Conservation (phyloP, 2,888 invertebrate genomes). For the Rhynchonema sp. region DNA sequence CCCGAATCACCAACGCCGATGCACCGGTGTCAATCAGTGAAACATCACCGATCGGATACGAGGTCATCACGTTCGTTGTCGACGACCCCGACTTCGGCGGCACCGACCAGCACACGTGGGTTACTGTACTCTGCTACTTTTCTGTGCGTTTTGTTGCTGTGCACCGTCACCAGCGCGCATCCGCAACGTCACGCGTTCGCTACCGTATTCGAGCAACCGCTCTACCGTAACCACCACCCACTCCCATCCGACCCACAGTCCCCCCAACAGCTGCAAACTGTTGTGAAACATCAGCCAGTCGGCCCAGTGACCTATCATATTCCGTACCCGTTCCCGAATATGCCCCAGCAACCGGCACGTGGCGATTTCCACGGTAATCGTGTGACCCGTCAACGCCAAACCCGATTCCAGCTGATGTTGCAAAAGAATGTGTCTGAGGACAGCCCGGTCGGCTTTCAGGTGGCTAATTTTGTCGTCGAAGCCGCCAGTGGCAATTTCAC, state of each 20-base stretch:
- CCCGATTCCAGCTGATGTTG: neutral
- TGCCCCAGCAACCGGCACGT: neutral
- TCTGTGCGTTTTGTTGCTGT: too few species aligned
- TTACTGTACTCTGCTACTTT: too few species aligned
- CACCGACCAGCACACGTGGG: neutral
- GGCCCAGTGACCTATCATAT: neutral
- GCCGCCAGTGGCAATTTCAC: neutral
- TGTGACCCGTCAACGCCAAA: neutral
- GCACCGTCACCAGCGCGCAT: too few species aligned
- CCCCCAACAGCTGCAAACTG: neutral
- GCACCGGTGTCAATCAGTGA: neutral
- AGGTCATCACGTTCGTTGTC: neutral
- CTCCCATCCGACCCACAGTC: neutral
- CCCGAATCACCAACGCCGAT: slow-evolving; percentile 47
- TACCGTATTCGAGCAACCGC: too few species aligned
- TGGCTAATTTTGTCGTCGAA: neutral
- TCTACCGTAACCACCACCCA: neutral
- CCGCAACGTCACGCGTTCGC: too few species aligned
- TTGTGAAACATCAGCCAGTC: neutral
- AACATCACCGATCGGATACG: neutral
- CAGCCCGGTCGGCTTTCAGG: neutral
- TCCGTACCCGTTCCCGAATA: neutral
- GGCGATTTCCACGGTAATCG: neutral
- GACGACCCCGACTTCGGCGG: neutral
- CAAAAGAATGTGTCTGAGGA: neutral